phyloP scores from a whole-genome alignment of 2,797 vertebrate genomes.

The Alca torda region DNA sequence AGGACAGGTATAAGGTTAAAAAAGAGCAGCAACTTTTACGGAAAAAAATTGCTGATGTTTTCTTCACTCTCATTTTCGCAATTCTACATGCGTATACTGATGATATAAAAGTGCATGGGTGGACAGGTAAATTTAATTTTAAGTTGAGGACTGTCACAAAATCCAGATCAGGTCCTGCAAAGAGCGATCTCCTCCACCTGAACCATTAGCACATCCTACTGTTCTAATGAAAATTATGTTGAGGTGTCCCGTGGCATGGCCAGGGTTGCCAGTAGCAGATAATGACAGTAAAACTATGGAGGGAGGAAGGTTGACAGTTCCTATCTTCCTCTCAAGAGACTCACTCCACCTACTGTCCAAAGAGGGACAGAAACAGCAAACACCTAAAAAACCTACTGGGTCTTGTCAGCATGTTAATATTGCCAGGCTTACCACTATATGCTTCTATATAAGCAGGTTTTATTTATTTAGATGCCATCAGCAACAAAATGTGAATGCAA shows the following conservation, averaged over 20 bases:
- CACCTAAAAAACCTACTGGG: background rate
- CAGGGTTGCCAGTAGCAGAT: background rate
- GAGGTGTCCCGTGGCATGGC: background rate
- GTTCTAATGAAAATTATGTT: background rate
- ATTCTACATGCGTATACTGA: background rate
- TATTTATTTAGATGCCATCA: background rate
- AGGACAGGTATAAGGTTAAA: background rate
- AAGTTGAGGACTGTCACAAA: background rate
- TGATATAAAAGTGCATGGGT: background rate
- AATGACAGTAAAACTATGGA: background rate
- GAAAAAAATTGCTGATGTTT: background rate
- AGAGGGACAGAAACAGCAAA: background rate
- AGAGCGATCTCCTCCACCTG: background rate
- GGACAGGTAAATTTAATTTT: background rate
- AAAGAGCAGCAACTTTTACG: background rate
- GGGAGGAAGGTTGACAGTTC: background rate
- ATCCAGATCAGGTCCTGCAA: background rate
- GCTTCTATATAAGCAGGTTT: background rate
- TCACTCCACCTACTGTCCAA: background rate
- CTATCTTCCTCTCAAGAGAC: background rate
- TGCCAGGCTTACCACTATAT: background rate
- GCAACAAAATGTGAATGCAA: background rate
- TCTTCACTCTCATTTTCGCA: background rate
- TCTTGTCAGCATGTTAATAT: background rate
- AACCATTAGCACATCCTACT: background rate